Conservation (phyloP, 2,797 vertebrate species). For the Rhadinocentrus ornatus region DNA sequence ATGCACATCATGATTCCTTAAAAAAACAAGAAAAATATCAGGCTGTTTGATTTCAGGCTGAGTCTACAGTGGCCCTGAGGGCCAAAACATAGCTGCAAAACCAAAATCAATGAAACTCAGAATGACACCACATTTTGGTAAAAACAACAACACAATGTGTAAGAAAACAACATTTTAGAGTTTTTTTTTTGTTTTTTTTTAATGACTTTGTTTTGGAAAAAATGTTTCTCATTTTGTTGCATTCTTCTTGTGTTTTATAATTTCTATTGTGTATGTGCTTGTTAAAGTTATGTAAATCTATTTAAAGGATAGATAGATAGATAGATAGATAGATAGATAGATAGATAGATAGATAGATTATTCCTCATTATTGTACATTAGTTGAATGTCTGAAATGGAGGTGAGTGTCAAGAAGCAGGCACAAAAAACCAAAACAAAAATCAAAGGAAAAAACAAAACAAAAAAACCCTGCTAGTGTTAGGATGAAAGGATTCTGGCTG, state of each 20-base stretch:
- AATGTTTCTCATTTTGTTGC: not conserved
- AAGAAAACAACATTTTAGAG: not conserved
- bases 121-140: not conserved
- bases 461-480: constrained; percentile 5
- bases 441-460: constrained; percentile 2
- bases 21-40: not conserved
- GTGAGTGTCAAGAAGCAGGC: constrained; percentile 40
- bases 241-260: not conserved
- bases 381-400: not conserved
- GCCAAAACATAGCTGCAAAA: not conserved
- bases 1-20: not conserved
- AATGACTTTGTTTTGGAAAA: not conserved
- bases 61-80: not conserved
- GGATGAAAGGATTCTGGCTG: constrained; percentile 63
- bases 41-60: not conserved
- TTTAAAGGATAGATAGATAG: not conserved
- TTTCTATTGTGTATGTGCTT: not conserved
- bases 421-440: no score
- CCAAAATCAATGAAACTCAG: not conserved
- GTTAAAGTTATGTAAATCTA: not conserved
- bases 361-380: no score
- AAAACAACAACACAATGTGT: not conserved
- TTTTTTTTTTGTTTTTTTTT: not conserved
- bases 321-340: constrained; percentile 5
- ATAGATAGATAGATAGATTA: constrained; percentile 12